Conservation (phyloP, 1,140 invertebrate genomes). For the Euwallacea similis region DNA sequence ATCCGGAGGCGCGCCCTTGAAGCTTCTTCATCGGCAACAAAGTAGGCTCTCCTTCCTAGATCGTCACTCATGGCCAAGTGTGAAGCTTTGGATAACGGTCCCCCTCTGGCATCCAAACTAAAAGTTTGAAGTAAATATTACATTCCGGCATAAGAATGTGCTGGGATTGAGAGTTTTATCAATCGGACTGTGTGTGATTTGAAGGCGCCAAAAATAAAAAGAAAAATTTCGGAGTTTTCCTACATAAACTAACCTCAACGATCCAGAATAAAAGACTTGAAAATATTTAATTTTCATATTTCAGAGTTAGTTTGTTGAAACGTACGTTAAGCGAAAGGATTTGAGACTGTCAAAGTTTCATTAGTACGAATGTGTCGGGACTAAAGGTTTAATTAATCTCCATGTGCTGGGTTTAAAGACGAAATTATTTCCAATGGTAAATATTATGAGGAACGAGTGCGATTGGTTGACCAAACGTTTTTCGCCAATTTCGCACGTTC, state of each 20-base stretch:
- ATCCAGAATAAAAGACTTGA: no score
- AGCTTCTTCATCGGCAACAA: slow-evolving; percentile 68
- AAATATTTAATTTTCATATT: no score
- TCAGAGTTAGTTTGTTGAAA: no score
- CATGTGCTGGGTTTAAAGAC: not conserved
- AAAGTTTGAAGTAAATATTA: slow-evolving; percentile 40
- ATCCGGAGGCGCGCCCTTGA: slow-evolving; percentile 72
- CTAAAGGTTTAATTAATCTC: not conserved
- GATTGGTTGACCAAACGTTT: slow-evolving; percentile 11
- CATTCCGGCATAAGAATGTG: not conserved
- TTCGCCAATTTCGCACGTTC: slow-evolving; percentile 36
- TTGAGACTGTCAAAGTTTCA: no score
- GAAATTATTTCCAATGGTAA: not conserved
- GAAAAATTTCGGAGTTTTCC: slow-evolving; percentile 17
- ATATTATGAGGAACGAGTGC: not conserved
- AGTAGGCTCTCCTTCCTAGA: slow-evolving; percentile 73
- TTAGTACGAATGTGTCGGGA: no score
- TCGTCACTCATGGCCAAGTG: slow-evolving; percentile 77
- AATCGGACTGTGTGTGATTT: no score
- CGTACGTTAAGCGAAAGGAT: no score
- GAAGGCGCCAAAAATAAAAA: no score
- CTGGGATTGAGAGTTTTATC: not conserved
- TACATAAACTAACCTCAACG: no score
- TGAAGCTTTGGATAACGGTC: slow-evolving; percentile 62
- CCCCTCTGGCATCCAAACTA: slow-evolving; percentile 76